Evolutionary conservation across 1,140 invertebrate genomes (phyloP).

Genomic region (Aphelenchoides besseyi): DNA sequence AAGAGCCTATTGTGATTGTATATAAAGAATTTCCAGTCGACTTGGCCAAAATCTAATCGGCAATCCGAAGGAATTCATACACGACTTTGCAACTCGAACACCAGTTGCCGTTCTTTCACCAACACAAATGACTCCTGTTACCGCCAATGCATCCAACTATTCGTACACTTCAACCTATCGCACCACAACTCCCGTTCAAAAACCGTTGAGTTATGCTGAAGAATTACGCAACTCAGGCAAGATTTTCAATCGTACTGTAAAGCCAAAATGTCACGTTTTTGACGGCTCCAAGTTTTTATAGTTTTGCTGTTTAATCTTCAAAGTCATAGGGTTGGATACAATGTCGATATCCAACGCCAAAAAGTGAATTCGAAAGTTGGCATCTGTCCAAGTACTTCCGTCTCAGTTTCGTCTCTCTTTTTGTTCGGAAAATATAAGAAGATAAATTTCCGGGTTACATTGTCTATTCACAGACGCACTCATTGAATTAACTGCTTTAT

Average conservation of each 20-base stretch:
- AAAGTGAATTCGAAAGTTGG: background rate
- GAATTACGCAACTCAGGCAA: constrained; percentile 25
- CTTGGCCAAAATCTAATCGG: background rate
- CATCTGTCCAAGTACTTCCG: background rate
- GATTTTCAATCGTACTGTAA: background rate
- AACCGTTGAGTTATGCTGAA: constrained; percentile 25
- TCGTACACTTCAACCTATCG: background rate
- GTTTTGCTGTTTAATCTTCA: background rate
- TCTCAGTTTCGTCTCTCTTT: too few species aligned
- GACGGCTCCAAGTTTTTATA: background rate
- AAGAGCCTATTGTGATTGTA: background rate
- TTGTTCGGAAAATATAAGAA: too few species aligned
- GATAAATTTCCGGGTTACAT: too few species aligned
- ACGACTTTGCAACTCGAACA: constrained; percentile 28
- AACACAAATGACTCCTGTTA: background rate
- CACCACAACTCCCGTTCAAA: constrained; percentile 15
- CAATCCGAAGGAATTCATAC: constrained; percentile 28
- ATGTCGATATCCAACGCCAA: background rate
- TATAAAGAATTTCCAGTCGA: background rate
- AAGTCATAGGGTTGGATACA: too few species aligned
- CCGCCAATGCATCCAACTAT: background rate
- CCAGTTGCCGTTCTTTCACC: constrained; percentile 18
- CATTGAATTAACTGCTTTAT: too few species aligned
- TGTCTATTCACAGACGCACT: too few species aligned
- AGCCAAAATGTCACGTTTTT: background rate